Evolutionary conservation across 2,797 vertebrate species (phyloP).

Genomic region (Falco naumanni): DNA sequence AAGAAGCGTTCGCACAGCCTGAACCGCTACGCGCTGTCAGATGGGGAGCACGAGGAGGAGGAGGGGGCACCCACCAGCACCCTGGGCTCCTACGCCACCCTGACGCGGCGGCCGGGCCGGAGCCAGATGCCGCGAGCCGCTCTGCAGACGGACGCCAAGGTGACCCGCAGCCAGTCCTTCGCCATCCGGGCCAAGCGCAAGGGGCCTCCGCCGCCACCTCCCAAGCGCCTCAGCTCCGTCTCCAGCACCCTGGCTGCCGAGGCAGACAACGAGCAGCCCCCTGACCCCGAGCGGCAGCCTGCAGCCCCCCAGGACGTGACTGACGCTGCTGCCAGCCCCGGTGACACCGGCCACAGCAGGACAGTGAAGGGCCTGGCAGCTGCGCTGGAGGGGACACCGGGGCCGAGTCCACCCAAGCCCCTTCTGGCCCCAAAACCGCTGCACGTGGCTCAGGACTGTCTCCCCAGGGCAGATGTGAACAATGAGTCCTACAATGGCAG

Average conservation of each 20-base stretch:
- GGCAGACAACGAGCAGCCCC: neutral
- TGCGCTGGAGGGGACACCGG: conserved; percentile 60
- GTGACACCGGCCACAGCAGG: conserved; percentile 47
- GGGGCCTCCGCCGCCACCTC: conserved; percentile 89
- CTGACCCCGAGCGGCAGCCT: neutral
- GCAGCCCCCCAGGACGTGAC: neutral
- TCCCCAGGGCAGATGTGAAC: neutral
- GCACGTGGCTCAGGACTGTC: neutral
- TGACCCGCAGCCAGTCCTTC: conserved; percentile 92
- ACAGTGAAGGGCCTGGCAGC: conserved; percentile 79
- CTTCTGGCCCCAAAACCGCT: conserved; percentile 36
- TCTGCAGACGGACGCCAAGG: conserved; percentile 58
- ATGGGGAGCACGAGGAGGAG: conserved; percentile 89
- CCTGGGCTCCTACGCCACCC: conserved; percentile 89
- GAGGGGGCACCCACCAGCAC: conserved; percentile 78
- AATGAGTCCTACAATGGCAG: rapidly evolving
- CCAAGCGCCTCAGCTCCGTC: conserved; percentile 93
- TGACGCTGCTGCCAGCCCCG: neutral
- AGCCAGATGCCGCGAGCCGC: conserved; percentile 72
- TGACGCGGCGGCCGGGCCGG: conserved; percentile 86
- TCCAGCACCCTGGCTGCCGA: conserved; percentile 54
- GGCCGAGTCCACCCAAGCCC: neutral
- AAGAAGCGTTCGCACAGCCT: conserved; percentile 88
- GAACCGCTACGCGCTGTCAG: conserved; percentile 88
- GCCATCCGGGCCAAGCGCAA: conserved; percentile 89